phyloP scores from a whole-genome alignment of 1,140 invertebrate species.

The Reticulitermes speratus region DNA sequence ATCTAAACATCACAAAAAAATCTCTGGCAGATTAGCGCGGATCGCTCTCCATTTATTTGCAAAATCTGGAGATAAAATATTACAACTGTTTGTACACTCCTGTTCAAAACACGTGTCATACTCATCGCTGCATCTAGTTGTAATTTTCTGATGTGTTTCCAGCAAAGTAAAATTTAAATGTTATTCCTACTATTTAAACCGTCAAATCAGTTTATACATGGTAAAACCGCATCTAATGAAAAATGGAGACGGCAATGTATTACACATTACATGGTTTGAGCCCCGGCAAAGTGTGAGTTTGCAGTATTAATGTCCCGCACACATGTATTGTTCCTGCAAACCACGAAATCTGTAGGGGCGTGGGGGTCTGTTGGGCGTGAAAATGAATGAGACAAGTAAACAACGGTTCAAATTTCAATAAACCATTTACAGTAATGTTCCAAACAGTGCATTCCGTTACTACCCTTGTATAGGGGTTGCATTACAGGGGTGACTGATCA shows the following conservation, averaged over 20 bases:
- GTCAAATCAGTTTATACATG: background rate
- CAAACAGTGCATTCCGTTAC: background rate
- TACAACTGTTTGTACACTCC: background rate
- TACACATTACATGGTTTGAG: slow-evolving; percentile 11
- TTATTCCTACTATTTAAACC: background rate
- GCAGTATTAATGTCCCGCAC: background rate
- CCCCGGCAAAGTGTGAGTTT: background rate
- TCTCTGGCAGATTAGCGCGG: too few relatives aligned
- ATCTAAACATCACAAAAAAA: too few relatives aligned
- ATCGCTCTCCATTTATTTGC: too few relatives aligned
- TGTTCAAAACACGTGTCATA: background rate
- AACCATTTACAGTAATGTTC: slow-evolving; percentile 19
- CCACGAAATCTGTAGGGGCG: background rate
- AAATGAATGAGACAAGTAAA: slow-evolving; percentile 14
- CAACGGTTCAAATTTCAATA: slow-evolving; percentile 17
- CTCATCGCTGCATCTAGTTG: background rate
- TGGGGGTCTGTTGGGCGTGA: background rate
- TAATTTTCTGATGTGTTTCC: background rate
- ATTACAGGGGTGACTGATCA: slow-evolving; percentile 5
- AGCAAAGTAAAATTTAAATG: background rate
- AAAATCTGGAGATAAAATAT: background rate
- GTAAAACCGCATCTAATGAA: slow-evolving; percentile 5
- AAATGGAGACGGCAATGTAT: slow-evolving; percentile 6
- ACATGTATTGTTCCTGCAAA: background rate
- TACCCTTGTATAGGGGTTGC: background rate